Evolutionary conservation across 1,140 invertebrate genomes (phyloP).

Genomic region (Sycophaga agraensis): DNA sequence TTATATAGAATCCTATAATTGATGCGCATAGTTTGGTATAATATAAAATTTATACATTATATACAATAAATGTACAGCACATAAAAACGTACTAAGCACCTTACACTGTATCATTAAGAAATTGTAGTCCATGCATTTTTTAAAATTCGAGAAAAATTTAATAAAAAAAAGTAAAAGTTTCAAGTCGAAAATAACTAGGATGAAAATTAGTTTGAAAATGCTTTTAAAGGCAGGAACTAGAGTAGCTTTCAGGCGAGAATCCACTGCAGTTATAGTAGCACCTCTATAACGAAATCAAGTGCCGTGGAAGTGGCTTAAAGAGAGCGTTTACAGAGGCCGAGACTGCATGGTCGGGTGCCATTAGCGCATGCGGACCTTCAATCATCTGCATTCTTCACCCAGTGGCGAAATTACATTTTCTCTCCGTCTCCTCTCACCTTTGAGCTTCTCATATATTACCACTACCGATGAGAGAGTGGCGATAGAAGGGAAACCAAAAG

Average conservation of each 20-base stretch:
- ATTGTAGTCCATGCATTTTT: too few relatives aligned
- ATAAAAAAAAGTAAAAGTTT: too few relatives aligned
- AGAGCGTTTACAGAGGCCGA: constrained; percentile 2
- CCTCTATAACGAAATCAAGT: constrained; percentile 20
- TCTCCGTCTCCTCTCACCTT: constrained; percentile 1
- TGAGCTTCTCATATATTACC: constrained; percentile 9
- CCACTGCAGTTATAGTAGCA: background rate
- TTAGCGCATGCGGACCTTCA: background rate
- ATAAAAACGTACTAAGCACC: too few relatives aligned
- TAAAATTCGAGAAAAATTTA: too few relatives aligned
- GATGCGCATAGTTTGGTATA: too few relatives aligned
- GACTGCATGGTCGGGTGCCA: background rate
- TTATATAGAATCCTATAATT: too few relatives aligned
- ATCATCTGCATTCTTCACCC: constrained; percentile 15
- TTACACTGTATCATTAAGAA: too few relatives aligned
- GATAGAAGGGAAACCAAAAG: background rate
- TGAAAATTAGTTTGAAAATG: constrained; percentile 19
- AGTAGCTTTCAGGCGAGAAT: background rate
- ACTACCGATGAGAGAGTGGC: background rate
- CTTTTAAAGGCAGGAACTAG: constrained; percentile 18
- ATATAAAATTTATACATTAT: too few relatives aligned
- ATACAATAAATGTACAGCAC: too few relatives aligned
- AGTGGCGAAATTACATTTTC: constrained; percentile 21
- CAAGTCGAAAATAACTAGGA: background rate
- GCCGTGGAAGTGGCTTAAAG: constrained; percentile 16